Evolutionary conservation across 2,113 vertebrate species (phyloP).

Genomic region (Trematomus loennbergii): DNA sequence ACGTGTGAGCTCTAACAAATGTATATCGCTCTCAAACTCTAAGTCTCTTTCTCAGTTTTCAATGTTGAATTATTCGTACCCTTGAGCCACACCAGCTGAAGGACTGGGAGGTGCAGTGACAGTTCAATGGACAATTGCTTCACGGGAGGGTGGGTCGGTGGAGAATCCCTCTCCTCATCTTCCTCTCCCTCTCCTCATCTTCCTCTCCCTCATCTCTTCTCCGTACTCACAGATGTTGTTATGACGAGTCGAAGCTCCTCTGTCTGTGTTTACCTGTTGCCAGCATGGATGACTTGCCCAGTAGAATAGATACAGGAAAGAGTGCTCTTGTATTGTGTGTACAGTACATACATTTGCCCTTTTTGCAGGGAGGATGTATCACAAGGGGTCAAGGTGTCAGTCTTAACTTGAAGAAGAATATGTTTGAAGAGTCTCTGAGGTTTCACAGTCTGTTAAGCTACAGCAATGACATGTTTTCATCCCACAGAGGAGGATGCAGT

Average conservation of each 20-base stretch:
- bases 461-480: too few relatives aligned
- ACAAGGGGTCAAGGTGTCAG: too few relatives aligned
- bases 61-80: background rate
- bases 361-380: too few relatives aligned
- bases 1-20: too few relatives aligned
- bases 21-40: too few relatives aligned
- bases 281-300: background rate
- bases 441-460: too few relatives aligned
- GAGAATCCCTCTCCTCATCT: background rate
- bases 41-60: too few relatives aligned
- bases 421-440: too few relatives aligned
- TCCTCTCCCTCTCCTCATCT: background rate
- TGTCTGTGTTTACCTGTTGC: background rate
- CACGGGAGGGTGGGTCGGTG: conserved; percentile 1
- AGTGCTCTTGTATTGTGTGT: too few relatives aligned
- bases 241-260: background rate
- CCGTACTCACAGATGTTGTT: background rate
- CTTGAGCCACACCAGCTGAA: background rate
- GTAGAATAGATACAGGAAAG: background rate
- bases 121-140: conserved; percentile 18
- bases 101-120: conserved; percentile 12
- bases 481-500: too few relatives aligned
- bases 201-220: background rate
- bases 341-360: too few relatives aligned
- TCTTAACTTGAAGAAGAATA: too few relatives aligned